Base-by-base conservation (phyloP, 2,888 invertebrate genomes). In the Beris chalybata region DNA sequence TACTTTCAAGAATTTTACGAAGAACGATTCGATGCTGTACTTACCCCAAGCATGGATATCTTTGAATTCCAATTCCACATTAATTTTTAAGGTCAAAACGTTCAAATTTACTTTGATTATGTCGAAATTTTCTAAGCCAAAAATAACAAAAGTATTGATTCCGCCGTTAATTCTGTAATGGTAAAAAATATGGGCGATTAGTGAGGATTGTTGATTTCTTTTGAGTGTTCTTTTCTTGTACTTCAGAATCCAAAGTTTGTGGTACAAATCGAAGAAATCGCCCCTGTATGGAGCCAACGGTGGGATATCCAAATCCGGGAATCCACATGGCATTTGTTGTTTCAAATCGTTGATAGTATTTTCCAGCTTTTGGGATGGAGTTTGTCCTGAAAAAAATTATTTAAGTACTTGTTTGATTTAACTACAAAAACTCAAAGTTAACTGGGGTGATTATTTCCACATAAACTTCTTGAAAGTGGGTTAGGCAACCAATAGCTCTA, bases 271-370 rank as follows among this genome's bases (percentile, higher is more conserved):
- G 59, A 59, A 59, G 38, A 22, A 54, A 5, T 64, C 64, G 7
- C 53, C 47, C 12, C 47, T 38, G 54, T 29, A 13, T 1, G 79
- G 79, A 2, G 76, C 77, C 59, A 79, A 50, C 5, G 76, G 67
- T 1, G 78, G 78, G 15, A 79, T 69, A 4, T 75, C 76, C 0
- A 65, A 66, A 0, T 68, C 69, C 0, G 75, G 74, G 70, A 76
- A 76, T 4, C 79, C 79, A 67, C 79, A 79, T 45, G 71, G 73
- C 78, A 79, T 75, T 70, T 79, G 78, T 31, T 76, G 69, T 1
- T 75, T 76, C 6, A 78, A 7, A 45, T 75, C 74, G 67, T 79
- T 77, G 2, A 76, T 71, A 12, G 76, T 50, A 1, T 55, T 50
- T 31, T 59, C 48, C 48, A 59, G 13, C 48, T 59, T 59, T 59